Base-by-base conservation (phyloP, 2,113 vertebrate species). In the Cettia cetti region DNA sequence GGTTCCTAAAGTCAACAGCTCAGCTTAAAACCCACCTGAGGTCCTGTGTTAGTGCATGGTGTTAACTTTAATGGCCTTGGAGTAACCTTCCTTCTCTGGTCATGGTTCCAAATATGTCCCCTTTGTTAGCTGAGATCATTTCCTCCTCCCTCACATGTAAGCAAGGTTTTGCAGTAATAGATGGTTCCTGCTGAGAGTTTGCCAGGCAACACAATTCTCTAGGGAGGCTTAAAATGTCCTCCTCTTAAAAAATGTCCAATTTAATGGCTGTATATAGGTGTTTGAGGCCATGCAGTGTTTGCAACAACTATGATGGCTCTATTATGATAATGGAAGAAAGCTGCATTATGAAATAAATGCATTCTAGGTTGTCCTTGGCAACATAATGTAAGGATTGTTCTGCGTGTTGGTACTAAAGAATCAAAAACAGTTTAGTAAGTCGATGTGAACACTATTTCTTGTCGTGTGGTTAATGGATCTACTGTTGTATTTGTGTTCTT, bases 401-500 rank as follows among this genome's bases (percentile, higher is more conserved):
- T 88, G 94, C 5, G 7, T 97, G 94, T 95, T 97, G 96, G 90
- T 97, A 80, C 94, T 96, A 92, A 97, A 97, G 96, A 97, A 98
- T 98, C 97, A 97, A 97, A 97, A 98, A 93, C 96, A 96, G 97
- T 97, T 98, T 98, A 97, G 96, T 85, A 92, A 95, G 97, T 91
- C 31, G 44, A 96, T 97, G 94, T 89, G 96, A 97, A 95, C 92
- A 84, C 95, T 96, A 97, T 92, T 98, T 96, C 98, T 94, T 97
- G 97, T 98, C 95, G 83, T 60, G 72, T 28, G 10, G 78, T 92
- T 98, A 98, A 98, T 97, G 97, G 97, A 97, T 97, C 97, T 97
- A 80, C 93, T 92, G 88, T 94, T 94, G 95, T 94, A 92, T 96
- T 97, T 97, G 95, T 97, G 96, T 96, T 96, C 82, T 94, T 97